Percentiles rank a stretch among this genome's conserved stretches.
These are phyloP conservation scores for Rhodeus uyekii DNA, from an alignment of 2,797 vertebrate genomes.

Conservation along the genomic window DNA sequence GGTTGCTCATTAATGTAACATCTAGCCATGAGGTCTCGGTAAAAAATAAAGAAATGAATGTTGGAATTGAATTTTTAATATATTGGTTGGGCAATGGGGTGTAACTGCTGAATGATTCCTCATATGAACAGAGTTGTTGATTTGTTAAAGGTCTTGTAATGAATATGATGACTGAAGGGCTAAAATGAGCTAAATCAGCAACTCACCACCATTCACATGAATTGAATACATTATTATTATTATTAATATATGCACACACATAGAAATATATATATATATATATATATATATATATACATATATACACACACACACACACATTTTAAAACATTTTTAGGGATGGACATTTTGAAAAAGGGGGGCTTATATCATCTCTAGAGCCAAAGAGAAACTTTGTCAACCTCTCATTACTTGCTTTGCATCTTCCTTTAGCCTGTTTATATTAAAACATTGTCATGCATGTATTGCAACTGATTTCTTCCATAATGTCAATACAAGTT, in stretches of 20 bases:
- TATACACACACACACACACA: background rate
- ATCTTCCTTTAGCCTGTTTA: background rate
- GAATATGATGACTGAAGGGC: no score
- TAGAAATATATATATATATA: background rate
- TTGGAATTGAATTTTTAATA: no score
- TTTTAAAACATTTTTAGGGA: no score
- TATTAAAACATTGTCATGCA: background rate
- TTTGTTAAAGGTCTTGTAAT: slow-evolving; percentile 1
- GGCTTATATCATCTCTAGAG: background rate
- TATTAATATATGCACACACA: background rate
- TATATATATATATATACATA: background rate
- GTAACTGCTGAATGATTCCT: background rate
- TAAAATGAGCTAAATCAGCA: background rate
- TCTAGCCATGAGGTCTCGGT: background rate
- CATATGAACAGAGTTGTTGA: background rate
- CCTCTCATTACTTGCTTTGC: background rate
- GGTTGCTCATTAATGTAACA: background rate
- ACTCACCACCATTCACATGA: background rate
- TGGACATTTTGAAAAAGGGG: no score
- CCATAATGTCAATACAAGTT: background rate
- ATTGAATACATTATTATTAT: background rate
- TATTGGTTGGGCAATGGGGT: background rate
- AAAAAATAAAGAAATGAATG: background rate
- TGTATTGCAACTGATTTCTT: background rate
- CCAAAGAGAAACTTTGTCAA: background rate